Conservation (phyloP, 2,888 invertebrate species). For the Platerodrilus igneus region DNA sequence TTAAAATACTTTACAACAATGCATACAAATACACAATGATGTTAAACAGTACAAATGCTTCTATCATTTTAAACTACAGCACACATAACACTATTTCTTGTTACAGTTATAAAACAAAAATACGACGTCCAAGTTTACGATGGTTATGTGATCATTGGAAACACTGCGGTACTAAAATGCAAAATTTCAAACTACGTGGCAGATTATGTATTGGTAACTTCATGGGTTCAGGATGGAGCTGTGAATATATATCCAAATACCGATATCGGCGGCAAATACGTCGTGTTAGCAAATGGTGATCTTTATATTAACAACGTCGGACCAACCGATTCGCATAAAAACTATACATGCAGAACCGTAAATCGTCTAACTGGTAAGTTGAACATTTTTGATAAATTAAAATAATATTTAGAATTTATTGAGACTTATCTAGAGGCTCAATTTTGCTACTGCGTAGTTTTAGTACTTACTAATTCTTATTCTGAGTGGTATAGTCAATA, state of each 20-base stretch:
- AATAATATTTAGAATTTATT: no score
- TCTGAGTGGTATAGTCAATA: no score
- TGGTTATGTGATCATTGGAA: conserved; percentile 86
- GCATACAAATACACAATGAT: no score
- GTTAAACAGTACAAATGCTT: no score
- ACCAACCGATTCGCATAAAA: conserved; percentile 71
- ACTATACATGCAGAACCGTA: conserved; percentile 76
- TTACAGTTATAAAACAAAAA: conserved; percentile 75
- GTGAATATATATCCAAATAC: conserved; percentile 75
- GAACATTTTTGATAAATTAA: no score
- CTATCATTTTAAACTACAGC: no score
- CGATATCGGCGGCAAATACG: conserved; percentile 70
- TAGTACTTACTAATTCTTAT: background rate
- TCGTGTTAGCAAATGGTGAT: conserved; percentile 75
- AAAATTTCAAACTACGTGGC: conserved; percentile 83
- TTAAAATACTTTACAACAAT: no score
- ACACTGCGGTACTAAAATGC: conserved; percentile 86
- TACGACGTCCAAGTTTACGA: conserved; percentile 89
- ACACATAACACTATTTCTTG: no score
- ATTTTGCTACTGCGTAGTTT: background rate
- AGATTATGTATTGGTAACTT: conserved; percentile 81
- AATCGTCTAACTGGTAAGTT: conserved; percentile 67
- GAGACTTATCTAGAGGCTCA: no score
- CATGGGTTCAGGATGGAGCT: conserved; percentile 82
- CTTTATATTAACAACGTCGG: conserved; percentile 78